These are phyloP conservation scores for Scaeva pyrastri DNA, from an alignment of 2,888 invertebrate genomes.

Conservation along the genomic window DNA sequence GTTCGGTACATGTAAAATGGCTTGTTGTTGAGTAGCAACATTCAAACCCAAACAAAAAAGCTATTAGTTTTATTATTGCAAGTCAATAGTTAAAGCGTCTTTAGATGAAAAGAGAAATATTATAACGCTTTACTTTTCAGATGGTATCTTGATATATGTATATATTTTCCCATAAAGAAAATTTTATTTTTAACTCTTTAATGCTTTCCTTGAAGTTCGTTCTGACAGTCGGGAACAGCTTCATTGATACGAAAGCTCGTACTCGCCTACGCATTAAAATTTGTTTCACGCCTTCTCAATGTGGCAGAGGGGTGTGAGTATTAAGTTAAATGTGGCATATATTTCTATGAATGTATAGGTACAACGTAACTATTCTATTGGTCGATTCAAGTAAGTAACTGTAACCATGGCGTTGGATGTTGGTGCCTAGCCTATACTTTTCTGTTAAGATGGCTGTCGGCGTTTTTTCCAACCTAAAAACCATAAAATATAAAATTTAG, in stretches of 20 bases:
- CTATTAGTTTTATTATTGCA: constrained; percentile 25
- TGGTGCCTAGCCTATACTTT: not conserved
- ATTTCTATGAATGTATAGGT: not conserved
- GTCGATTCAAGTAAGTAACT: not conserved
- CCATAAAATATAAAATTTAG: constrained; percentile 25
- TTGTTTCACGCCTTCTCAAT: constrained; percentile 36
- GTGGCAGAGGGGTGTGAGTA: not conserved
- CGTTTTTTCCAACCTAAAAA: not conserved
- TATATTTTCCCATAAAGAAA: constrained; percentile 2
- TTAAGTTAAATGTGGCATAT: not conserved
- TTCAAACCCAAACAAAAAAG: constrained; percentile 46
- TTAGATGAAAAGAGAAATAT: not conserved
- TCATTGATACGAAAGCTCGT: constrained; percentile 37
- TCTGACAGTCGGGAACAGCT: not conserved
- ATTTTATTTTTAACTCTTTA: not conserved
- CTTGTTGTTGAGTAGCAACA: constrained; percentile 51
- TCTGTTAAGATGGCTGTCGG: not conserved
- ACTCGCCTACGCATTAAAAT: constrained; percentile 44
- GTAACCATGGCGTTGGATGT: not conserved
- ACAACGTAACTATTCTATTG: constrained; percentile 52
- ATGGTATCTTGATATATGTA: constrained; percentile 14
- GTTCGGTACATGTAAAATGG: constrained; percentile 62
- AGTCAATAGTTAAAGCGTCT: constrained; percentile 15
- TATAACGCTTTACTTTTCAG: not conserved
- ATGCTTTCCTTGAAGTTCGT: not conserved